phyloP scores from a whole-genome alignment of 1,140 invertebrate species.

The Pemphigus obesinymphae region DNA sequence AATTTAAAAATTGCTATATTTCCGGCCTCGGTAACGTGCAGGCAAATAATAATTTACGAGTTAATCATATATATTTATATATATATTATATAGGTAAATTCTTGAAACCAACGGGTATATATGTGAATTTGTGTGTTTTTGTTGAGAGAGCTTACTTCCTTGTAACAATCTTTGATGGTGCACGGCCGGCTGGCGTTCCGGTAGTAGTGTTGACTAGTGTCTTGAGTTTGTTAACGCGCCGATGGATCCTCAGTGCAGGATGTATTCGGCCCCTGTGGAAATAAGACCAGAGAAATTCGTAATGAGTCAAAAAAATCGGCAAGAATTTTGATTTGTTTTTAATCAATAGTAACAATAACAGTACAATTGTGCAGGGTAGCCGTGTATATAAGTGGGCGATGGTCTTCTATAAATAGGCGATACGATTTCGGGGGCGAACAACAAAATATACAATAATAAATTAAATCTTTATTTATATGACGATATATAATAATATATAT shows the following conservation, averaged over 20 bases:
- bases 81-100: neutral
- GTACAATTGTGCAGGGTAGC: neutral
- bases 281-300: neutral
- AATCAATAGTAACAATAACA: neutral
- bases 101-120: neutral
- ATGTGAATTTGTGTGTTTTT: neutral
- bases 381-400: neutral
- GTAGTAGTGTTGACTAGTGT: neutral
- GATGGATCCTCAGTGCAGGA: neutral
- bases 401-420: too few relatives aligned
- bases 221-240: neutral
- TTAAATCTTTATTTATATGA: too few relatives aligned
- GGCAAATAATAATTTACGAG: too few relatives aligned
- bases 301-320: neutral
- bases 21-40: neutral
- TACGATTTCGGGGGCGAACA: too few relatives aligned
- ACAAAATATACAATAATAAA: too few relatives aligned
- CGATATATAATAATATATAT: too few relatives aligned
- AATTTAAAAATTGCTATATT: neutral
- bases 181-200: neutral
- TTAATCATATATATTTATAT: too few relatives aligned
- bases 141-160: constrained; percentile 24
- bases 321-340: too few relatives aligned
- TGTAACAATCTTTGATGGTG: constrained; percentile 14
- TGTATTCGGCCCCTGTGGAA: neutral